Conservation (phyloP, 1,140 invertebrate species). For the Dreissena rostriformis region DNA sequence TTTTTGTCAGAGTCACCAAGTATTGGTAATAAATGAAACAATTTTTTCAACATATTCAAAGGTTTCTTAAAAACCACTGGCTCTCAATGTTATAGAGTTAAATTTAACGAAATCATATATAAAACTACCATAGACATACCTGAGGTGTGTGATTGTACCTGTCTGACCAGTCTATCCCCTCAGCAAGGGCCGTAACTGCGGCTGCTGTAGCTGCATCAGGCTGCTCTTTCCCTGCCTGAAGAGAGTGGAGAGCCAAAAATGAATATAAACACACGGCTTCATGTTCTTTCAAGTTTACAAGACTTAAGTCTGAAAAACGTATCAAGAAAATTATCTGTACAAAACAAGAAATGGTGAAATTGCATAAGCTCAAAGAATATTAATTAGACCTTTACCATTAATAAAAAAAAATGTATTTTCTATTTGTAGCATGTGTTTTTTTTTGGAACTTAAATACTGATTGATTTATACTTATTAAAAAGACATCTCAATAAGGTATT, state of each 20-base stretch:
- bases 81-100: not conserved
- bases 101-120: too few relatives aligned
- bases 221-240: slow-evolving; percentile 83
- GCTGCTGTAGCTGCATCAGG: slow-evolving; percentile 88
- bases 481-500: too few relatives aligned
- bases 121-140: slow-evolving; percentile 62
- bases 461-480: too few relatives aligned
- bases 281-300: not conserved
- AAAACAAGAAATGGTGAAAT: too few relatives aligned
- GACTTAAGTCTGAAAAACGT: too few relatives aligned
- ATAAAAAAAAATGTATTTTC: too few relatives aligned
- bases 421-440: too few relatives aligned
- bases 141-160: slow-evolving; percentile 80
- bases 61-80: not conserved
- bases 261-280: not conserved
- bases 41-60: not conserved
- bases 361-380: too few relatives aligned
- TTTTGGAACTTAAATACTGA: too few relatives aligned
- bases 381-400: too few relatives aligned
- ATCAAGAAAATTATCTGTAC: too few relatives aligned
- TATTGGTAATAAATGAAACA: not conserved
- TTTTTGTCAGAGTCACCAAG: not conserved
- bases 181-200: slow-evolving; percentile 71
- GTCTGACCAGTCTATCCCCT: slow-evolving; percentile 71
- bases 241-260: not conserved